phyloP scores from a whole-genome alignment of 1,140 invertebrate genomes.

The Penaeus japonicus region DNA sequence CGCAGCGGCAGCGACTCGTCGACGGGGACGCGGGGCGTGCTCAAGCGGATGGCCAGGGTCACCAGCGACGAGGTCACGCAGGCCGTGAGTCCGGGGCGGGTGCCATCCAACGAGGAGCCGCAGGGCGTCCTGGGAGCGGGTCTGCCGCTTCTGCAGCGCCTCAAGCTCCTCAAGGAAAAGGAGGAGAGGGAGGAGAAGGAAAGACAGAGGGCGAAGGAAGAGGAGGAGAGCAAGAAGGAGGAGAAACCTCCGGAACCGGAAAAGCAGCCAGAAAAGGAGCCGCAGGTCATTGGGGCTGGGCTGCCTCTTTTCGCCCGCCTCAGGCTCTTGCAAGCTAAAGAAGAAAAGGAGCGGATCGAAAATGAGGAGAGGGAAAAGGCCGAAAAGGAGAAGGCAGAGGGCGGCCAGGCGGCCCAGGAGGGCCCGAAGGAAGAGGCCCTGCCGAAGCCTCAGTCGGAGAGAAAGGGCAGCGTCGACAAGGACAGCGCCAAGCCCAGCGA shows the following conservation, averaged over 20 bases:
- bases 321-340: conserved; percentile 59
- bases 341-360: conserved; percentile 57
- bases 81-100: conserved; percentile 51
- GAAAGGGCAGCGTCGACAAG: not conserved
- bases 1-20: conserved; percentile 56
- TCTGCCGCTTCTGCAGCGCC: conserved; percentile 79
- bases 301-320: conserved; percentile 60
- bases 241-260: conserved; percentile 40
- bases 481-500: not conserved
- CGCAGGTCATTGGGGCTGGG: conserved; percentile 59
- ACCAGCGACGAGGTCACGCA: conserved; percentile 72
- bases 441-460: not conserved
- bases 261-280: conserved; percentile 56
- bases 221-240: conserved; percentile 38
- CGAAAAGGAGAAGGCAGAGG: not conserved
- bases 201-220: conserved; percentile 25
- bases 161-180: conserved; percentile 81
- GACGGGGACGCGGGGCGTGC: conserved; percentile 57
- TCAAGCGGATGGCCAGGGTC: conserved; percentile 73
- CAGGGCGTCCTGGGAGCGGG: conserved; percentile 77
- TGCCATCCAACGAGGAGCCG: conserved; percentile 61
- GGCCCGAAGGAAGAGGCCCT: not conserved
- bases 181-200: conserved; percentile 71
- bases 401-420: not conserved
- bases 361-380: conserved; percentile 41